These are phyloP conservation scores for Leuciscus idus DNA, from an alignment of 2,113 vertebrate species.

Conservation along the genomic window DNA sequence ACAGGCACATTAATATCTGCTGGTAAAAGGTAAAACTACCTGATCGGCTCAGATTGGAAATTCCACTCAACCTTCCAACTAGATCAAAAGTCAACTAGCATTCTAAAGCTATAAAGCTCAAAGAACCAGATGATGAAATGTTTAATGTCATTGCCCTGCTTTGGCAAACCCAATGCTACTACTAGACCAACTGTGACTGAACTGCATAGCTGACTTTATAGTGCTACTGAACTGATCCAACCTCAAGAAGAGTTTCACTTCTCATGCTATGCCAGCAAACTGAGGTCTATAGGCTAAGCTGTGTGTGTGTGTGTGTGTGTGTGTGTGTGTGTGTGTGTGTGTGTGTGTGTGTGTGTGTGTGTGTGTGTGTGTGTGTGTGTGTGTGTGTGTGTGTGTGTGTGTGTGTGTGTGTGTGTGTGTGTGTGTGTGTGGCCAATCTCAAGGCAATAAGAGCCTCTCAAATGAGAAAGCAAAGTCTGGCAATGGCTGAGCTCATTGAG, in stretches of 20 bases:
- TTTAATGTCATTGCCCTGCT: background rate
- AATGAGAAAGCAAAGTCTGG: constrained; percentile 6
- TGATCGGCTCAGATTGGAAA: background rate
- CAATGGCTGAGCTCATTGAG: background rate
- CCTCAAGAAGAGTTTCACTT: background rate
- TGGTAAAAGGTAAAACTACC: background rate
- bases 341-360: too few relatives aligned
- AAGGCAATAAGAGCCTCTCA: background rate
- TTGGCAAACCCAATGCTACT: background rate
- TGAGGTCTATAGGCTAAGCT: background rate
- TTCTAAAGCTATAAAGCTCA: background rate
- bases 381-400: too few relatives aligned
- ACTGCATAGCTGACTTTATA: background rate
- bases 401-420: too few relatives aligned
- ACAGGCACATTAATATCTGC: background rate
- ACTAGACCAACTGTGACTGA: background rate
- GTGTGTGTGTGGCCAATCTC: background rate
- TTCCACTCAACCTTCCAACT: background rate
- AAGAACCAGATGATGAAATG: background rate
- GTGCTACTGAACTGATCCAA: background rate
- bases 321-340: too few relatives aligned
- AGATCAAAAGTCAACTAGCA: background rate
- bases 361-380: too few relatives aligned
- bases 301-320: too few relatives aligned
- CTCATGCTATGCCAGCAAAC: background rate